These are phyloP conservation scores for Hafferia zeledoni DNA, from an alignment of 2,797 vertebrate species.

Conservation along the genomic window DNA sequence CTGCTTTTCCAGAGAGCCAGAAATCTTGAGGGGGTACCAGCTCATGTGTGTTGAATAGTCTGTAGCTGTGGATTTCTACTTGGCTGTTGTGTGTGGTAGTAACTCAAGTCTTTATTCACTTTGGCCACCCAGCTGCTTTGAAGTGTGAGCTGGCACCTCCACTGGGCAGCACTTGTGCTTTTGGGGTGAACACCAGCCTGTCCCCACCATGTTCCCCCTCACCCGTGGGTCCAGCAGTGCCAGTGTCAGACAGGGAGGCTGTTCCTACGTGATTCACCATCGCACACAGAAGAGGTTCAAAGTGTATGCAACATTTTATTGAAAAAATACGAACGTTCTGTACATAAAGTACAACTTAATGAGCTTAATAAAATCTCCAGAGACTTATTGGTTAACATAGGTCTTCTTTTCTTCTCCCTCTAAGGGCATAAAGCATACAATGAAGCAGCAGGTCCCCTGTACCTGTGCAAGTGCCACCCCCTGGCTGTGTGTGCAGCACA, in stretches of 20 bases:
- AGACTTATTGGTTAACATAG: slow-evolving; percentile 45
- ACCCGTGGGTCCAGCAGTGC: background rate
- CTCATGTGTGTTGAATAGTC: fast-evolving
- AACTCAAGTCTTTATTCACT: background rate
- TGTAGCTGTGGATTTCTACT: fast-evolving
- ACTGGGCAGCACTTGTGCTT: fast-evolving
- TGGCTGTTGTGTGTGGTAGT: fast-evolving
- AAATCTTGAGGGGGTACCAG: background rate
- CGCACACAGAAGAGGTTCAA: background rate
- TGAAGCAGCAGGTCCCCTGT: slow-evolving; percentile 58
- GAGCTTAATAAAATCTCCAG: slow-evolving; percentile 43
- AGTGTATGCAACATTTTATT: slow-evolving; percentile 71
- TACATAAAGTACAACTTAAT: slow-evolving; percentile 65
- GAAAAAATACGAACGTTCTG: slow-evolving; percentile 67
- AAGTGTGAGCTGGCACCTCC: background rate
- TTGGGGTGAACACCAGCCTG: fast-evolving
- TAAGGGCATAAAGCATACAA: slow-evolving; percentile 45
- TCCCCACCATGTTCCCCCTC: background rate
- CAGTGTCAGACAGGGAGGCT: fast-evolving
- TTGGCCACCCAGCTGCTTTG: background rate
- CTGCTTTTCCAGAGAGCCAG: background rate
- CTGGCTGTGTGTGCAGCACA: background rate
- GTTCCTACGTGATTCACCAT: background rate
- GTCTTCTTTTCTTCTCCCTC: slow-evolving; percentile 23
- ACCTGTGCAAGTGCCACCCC: slow-evolving; percentile 47